These are phyloP conservation scores for Adelosebastes latens DNA, from an alignment of 2,797 vertebrate species.

Conservation along the genomic window DNA sequence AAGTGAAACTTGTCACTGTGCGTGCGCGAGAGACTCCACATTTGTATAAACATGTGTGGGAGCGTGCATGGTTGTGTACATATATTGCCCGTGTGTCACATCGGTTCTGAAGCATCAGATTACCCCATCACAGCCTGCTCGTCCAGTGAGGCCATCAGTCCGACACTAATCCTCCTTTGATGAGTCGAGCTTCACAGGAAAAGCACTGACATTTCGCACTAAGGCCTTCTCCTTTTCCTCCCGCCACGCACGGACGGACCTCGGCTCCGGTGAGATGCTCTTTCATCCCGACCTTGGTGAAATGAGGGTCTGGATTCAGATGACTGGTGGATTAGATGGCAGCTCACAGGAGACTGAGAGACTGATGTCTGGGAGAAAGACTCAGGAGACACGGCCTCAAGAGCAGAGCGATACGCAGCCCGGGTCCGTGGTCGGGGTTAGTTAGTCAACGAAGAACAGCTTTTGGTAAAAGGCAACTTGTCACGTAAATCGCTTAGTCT, in stretches of 20 bases:
- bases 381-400: constrained; percentile 37
- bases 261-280: constrained; percentile 62
- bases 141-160: constrained; percentile 68
- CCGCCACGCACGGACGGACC: constrained; percentile 72
- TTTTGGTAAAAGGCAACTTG: neutral
- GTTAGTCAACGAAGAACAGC: constrained; percentile 9
- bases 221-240: constrained; percentile 73
- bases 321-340: constrained; percentile 74
- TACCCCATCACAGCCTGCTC: constrained; percentile 59
- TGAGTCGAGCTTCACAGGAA: constrained; percentile 79
- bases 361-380: constrained; percentile 55
- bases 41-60: neutral
- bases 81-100: constrained; percentile 36
- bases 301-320: constrained; percentile 74
- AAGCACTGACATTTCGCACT: constrained; percentile 80
- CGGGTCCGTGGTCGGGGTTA: constrained; percentile 8
- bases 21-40: neutral
- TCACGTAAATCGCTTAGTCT: neutral
- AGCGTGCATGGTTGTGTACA: neutral
- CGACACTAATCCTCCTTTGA: constrained; percentile 83
- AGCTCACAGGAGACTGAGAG: constrained; percentile 62
- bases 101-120: constrained; percentile 71
- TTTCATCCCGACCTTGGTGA: constrained; percentile 78
- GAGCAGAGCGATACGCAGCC: constrained; percentile 6
- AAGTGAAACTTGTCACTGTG: neutral